These are phyloP conservation scores for Phalacrocorax carbo DNA, from an alignment of 2,113 vertebrate species.

Conservation along the genomic window DNA sequence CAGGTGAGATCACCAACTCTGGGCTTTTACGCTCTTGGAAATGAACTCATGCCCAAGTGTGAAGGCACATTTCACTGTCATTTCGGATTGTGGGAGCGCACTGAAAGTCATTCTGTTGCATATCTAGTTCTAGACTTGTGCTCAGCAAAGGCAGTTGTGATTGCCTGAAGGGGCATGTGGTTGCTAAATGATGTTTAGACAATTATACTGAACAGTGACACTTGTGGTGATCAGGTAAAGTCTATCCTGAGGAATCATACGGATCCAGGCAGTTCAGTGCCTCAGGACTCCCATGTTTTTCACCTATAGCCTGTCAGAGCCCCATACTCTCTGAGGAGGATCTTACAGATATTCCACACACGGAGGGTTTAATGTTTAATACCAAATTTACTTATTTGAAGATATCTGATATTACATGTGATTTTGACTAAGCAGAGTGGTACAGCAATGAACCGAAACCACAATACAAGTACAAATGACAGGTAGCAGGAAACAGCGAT, in stretches of 20 bases:
- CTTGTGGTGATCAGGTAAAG: background rate
- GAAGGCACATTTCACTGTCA: background rate
- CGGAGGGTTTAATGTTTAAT: background rate
- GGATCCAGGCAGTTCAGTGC: background rate
- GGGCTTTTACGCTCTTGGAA: background rate
- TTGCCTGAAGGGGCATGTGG: background rate
- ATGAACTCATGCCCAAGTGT: background rate
- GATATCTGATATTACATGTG: no score
- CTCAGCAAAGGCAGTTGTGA: background rate
- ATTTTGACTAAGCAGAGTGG: background rate
- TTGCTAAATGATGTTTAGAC: background rate
- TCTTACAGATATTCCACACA: background rate
- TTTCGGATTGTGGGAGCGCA: rapidly evolving
- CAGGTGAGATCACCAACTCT: background rate
- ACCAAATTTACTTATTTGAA: background rate
- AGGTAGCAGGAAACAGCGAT: background rate
- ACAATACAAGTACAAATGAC: no score
- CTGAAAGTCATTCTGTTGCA: background rate
- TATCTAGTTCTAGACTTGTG: background rate
- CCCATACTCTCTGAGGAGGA: background rate
- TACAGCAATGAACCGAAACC: background rate
- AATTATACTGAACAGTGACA: background rate
- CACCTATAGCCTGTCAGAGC: background rate
- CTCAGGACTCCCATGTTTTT: background rate
- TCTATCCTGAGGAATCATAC: background rate